A percentile compares a stretch with the other conserved stretches of the same genome.
These are phyloP conservation scores for Nebria ingens DNA, from an alignment of 1,140 invertebrate species.

Conservation along the genomic window DNA sequence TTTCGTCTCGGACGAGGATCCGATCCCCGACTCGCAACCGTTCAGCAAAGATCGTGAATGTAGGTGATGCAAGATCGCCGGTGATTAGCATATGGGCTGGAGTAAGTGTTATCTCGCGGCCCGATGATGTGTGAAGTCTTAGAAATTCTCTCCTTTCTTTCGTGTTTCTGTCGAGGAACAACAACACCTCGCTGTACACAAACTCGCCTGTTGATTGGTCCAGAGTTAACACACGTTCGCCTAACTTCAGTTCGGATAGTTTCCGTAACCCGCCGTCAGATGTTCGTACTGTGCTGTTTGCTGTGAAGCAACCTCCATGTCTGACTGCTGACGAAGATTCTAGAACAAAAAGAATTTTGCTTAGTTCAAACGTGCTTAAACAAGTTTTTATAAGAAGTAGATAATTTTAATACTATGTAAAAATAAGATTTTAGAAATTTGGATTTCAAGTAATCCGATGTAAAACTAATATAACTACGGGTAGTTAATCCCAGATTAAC, in stretches of 20 bases:
- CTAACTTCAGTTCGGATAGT: constrained; percentile 61
- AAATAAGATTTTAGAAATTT: too few species aligned
- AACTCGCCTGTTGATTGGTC: constrained; percentile 49
- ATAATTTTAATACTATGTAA: too few species aligned
- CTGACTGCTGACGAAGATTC: constrained; percentile 82
- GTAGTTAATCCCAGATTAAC: too few species aligned
- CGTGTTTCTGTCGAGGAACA: constrained; percentile 76
- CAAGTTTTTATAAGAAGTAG: too few species aligned
- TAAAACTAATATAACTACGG: too few species aligned
- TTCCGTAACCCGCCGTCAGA: constrained; percentile 41
- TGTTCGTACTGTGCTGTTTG: constrained; percentile 49
- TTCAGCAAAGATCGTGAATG: constrained; percentile 46
- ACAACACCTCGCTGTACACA: constrained; percentile 74
- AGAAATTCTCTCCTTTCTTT: constrained; percentile 58
- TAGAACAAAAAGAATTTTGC: constrained; percentile 55
- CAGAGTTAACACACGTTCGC: constrained; percentile 73
- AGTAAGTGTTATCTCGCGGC: constrained; percentile 64
- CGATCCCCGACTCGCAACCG: constrained; percentile 39
- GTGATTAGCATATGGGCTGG: constrained; percentile 58
- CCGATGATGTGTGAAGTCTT: constrained; percentile 56
- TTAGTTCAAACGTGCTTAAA: too few species aligned
- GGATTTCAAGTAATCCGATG: too few species aligned
- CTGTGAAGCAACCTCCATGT: constrained; percentile 73
- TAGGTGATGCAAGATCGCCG: constrained; percentile 38
- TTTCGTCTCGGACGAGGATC: constrained; percentile 38